These are phyloP conservation scores for Zaprionus lineosus DNA, from an alignment of 2,888 invertebrate species.

Conservation along the genomic window DNA sequence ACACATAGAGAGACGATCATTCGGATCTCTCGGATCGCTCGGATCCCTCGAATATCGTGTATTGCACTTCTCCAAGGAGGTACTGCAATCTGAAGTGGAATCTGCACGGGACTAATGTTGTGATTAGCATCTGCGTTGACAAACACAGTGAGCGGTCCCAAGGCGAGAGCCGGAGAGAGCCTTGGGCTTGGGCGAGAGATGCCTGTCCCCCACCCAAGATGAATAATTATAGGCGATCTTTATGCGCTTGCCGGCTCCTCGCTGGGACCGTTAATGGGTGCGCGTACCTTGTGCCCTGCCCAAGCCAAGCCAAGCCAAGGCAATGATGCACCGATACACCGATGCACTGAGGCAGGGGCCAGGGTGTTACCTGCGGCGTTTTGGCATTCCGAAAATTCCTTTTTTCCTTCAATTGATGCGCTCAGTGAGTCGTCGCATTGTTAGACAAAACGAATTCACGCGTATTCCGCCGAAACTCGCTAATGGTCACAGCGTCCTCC, in stretches of 20 bases:
- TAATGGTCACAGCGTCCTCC: slow-evolving; percentile 78
- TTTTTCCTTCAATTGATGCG: slow-evolving; percentile 74
- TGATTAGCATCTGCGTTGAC: slow-evolving; percentile 83
- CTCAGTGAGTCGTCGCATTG: slow-evolving; percentile 74
- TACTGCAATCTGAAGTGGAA: slow-evolving; percentile 66
- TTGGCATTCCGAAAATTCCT: slow-evolving; percentile 78
- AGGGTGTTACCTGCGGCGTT: slow-evolving; percentile 78
- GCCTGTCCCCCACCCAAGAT: slow-evolving; percentile 77
- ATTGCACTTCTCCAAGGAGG: slow-evolving; percentile 3
- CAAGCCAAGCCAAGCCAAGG: no score
- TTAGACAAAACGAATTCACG: slow-evolving; percentile 80
- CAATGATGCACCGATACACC: no score
- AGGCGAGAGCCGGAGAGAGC: slow-evolving; percentile 41
- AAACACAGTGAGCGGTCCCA: slow-evolving; percentile 78
- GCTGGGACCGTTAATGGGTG: slow-evolving; percentile 81
- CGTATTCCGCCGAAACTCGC: slow-evolving; percentile 81
- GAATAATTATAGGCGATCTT: slow-evolving; percentile 82
- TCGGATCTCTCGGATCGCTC: neutral
- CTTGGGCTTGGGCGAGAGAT: slow-evolving; percentile 20
- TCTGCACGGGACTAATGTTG: slow-evolving; percentile 77
- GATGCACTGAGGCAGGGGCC: slow-evolving; percentile 24
- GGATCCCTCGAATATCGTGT: neutral
- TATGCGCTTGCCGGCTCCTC: slow-evolving; percentile 78
- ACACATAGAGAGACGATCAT: neutral
- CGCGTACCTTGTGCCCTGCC: slow-evolving; percentile 56